Percentiles rank a stretch among this genome's conserved stretches.
Conservation (phyloP, 2,797 vertebrate genomes). For the Apogon hyalosoma region DNA sequence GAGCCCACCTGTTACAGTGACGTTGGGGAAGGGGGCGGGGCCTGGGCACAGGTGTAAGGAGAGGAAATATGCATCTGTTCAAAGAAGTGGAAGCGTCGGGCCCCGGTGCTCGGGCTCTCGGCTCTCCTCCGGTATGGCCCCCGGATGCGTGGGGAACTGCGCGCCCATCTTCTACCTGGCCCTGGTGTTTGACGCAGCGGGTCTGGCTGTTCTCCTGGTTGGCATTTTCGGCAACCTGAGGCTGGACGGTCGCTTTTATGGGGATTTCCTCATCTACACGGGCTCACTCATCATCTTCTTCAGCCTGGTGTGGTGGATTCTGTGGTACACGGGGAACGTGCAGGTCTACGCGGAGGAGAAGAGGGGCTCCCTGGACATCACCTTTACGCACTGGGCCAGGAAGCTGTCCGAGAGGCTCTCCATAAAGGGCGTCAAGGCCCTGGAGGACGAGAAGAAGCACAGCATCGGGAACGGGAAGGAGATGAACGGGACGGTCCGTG, state of each 20-base stretch:
- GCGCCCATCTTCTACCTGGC: constrained; percentile 77
- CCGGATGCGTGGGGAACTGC: constrained; percentile 77
- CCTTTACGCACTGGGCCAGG: constrained; percentile 79
- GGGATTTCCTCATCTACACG: constrained; percentile 88
- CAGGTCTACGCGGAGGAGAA: constrained; percentile 51
- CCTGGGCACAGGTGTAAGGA: constrained; percentile 59
- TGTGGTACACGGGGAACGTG: constrained; percentile 87
- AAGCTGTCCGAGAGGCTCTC: constrained; percentile 80
- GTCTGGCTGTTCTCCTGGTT: constrained; percentile 76
- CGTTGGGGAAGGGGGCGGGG: constrained; percentile 41
- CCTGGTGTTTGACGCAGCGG: constrained; percentile 73
- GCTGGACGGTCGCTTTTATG: constrained; percentile 79
- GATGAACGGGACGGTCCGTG: constrained; percentile 29
- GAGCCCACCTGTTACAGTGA: constrained; percentile 25
- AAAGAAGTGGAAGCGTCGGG: constrained; percentile 2
- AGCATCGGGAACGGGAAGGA: constrained; percentile 35
- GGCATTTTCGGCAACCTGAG: constrained; percentile 84
- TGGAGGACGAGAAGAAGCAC: constrained; percentile 59
- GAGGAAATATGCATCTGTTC: constrained; percentile 45
- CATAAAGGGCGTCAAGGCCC: constrained; percentile 49
- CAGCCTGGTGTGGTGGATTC: constrained; percentile 85
- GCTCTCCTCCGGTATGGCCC: constrained; percentile 67
- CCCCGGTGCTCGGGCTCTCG: constrained; percentile 30
- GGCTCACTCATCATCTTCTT: constrained; percentile 85
- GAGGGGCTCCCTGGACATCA: constrained; percentile 47